Base-by-base conservation (phyloP, 2,797 vertebrate species). In the Pitangus sulphuratus region DNA sequence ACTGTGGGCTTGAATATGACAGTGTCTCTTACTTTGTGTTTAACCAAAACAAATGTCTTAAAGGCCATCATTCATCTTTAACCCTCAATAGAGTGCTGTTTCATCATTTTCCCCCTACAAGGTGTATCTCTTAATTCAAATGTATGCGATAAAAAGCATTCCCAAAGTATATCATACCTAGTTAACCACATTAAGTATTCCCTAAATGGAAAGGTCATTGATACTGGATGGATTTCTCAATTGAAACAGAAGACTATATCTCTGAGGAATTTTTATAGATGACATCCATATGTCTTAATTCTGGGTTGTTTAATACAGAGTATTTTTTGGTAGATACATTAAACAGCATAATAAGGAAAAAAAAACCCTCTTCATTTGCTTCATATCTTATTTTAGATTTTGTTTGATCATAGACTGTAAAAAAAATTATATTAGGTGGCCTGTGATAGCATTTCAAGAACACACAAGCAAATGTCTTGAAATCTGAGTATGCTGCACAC, bases 31-130 rank as follows among this genome's bases (percentile, higher is more conserved):
- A 94, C 90, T 95, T 95, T 90, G 80, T 87, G 39, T 84, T 94
- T 95, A 95, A 95, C 85, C 76, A 95, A 95, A 95, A 96, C 92
- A 96, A 97, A 95, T 94, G 83, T 86, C 94, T 91, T 84, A 76
- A 90, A 95, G 80, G 70, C 85, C 69, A 84, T 90, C 33, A 60
- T 97, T 96, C 85, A 94, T 97, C 90, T 95, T 91, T 94, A 97
- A 90, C 90, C 90, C 93, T 90, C 83, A 82, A 86, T 15, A 91
- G 80, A 95, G 83, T 88, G 80, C 88, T 86, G 69, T 78, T 94
- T 96, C 91, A 97, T 96, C 88, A 93, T 96, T 93, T 96, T 90
- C 74, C 72, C 74, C 51, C 69, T 90, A 86, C 79, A 88, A 95
- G 96, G 95, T 97, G 91, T 97, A 90, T 79, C 69, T 88, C 78